These are phyloP conservation scores for Taenioides sp. DNA, from an alignment of 2,797 vertebrate species.

Conservation along the genomic window DNA sequence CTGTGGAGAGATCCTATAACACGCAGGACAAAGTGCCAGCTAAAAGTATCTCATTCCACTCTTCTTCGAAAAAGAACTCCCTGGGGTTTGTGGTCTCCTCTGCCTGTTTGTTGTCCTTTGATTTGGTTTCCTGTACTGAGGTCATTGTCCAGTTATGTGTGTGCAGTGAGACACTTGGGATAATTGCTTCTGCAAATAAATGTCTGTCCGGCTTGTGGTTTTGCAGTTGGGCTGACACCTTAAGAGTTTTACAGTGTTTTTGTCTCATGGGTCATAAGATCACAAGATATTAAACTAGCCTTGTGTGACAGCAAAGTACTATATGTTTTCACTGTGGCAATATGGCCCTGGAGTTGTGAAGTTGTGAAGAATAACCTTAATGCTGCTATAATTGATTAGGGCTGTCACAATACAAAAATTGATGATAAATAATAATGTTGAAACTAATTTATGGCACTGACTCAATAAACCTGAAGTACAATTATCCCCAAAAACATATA, in stretches of 20 bases:
- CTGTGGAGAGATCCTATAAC: conserved; percentile 20
- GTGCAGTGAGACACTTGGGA: conserved; percentile 52
- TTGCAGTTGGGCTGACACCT: conserved; percentile 36
- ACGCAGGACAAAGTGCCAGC: conserved; percentile 20
- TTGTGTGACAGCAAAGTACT: conserved; percentile 5
- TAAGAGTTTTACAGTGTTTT: conserved; percentile 34
- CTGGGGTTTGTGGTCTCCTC: conserved; percentile 50
- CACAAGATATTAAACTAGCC: conserved; percentile 16
- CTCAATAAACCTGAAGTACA: too few relatives aligned
- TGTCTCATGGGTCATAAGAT: conserved; percentile 14
- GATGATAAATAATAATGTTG: too few relatives aligned
- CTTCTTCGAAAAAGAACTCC: conserved; percentile 38
- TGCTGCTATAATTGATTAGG: too few relatives aligned
- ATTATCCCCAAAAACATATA: too few relatives aligned
- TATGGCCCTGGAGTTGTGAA: not conserved
- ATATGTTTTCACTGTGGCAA: not conserved
- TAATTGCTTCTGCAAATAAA: conserved; percentile 65
- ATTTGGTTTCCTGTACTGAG: conserved; percentile 57
- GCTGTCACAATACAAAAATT: too few relatives aligned
- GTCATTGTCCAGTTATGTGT: conserved; percentile 59
- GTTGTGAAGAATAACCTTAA: not conserved
- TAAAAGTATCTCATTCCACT: conserved; percentile 37
- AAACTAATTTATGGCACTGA: too few relatives aligned
- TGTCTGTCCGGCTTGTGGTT: conserved; percentile 36
- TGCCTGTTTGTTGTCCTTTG: conserved; percentile 55